These are phyloP conservation scores for Gonatopus flavifemur DNA, from an alignment of 1,140 invertebrate genomes.

Conservation along the genomic window DNA sequence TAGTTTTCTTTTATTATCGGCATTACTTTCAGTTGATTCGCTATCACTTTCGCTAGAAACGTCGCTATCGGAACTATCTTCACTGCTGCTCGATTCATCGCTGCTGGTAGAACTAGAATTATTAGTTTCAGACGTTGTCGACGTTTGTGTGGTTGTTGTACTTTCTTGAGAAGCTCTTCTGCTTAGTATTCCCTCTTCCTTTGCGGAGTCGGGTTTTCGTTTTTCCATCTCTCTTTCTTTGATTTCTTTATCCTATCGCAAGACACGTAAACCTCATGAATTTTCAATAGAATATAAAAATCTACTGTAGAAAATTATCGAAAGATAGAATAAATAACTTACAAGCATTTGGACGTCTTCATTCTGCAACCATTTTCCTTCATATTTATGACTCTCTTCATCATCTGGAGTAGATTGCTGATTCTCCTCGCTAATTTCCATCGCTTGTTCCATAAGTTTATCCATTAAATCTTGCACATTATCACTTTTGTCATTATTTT, in stretches of 20 bases:
- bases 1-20: conserved; percentile 47
- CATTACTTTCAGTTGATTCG: conserved; percentile 49
- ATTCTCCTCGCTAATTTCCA: conserved; percentile 41
- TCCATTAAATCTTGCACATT: conserved; percentile 58
- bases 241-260: conserved; percentile 27
- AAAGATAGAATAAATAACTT: conserved; percentile 2
- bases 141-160: conserved; percentile 48
- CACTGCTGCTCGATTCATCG: conserved; percentile 49
- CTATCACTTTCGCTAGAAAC: conserved; percentile 49
- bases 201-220: conserved; percentile 14
- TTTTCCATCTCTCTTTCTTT: conserved; percentile 43
- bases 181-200: conserved; percentile 39
- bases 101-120: conserved; percentile 54
- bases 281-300: background rate
- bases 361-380: conserved; percentile 42
- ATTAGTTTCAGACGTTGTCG: conserved; percentile 48
- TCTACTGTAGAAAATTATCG: background rate
- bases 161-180: conserved; percentile 55
- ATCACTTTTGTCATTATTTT: conserved; percentile 26
- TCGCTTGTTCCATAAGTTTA: conserved; percentile 54
- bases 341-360: conserved; percentile 27
- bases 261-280: background rate
- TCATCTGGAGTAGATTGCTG: conserved; percentile 32
- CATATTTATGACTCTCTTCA: conserved; percentile 38
- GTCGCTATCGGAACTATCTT: conserved; percentile 51